A percentile compares a stretch with the other conserved stretches of the same genome.
Evolutionary conservation across 1,140 invertebrate genomes (phyloP).

Genomic region (Maconellicoccus hirsutus): DNA sequence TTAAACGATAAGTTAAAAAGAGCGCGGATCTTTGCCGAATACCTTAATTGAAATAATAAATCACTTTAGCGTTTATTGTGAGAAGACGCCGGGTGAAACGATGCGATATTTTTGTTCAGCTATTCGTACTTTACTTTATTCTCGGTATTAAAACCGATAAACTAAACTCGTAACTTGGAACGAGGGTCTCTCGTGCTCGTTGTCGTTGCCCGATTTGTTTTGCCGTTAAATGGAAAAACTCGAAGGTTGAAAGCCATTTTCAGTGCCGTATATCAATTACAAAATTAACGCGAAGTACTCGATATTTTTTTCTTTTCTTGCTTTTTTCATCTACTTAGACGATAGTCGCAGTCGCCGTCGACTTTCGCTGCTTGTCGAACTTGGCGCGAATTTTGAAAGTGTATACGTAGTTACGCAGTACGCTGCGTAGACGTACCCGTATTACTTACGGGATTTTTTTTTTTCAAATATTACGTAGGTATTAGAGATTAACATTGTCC

Average conservation of each 20-base stretch:
- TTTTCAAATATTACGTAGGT: too few species aligned
- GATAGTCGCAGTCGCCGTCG: too few species aligned
- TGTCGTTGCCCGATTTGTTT: background rate
- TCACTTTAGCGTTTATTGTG: background rate
- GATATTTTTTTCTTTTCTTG: too few species aligned
- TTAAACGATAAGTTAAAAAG: background rate
- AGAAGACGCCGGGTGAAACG: background rate
- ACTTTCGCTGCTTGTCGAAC: too few species aligned
- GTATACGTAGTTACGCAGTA: too few species aligned
- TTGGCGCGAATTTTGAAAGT: too few species aligned
- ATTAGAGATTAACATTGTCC: too few species aligned
- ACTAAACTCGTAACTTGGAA: background rate
- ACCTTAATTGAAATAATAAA: conserved; percentile 18
- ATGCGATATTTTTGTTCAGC: background rate
- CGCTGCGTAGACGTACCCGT: too few species aligned
- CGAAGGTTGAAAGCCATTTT: background rate
- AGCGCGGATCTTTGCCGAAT: background rate
- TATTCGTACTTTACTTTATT: background rate
- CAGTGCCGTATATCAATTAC: background rate
- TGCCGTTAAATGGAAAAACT: background rate
- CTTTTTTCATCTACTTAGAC: too few species aligned
- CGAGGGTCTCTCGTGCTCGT: background rate
- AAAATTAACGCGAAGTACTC: background rate
- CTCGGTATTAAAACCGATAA: conserved; percentile 19
- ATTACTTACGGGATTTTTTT: too few species aligned